These are phyloP conservation scores for Chaetura pelagica DNA, from an alignment of 2,113 vertebrate genomes.

Conservation along the genomic window DNA sequence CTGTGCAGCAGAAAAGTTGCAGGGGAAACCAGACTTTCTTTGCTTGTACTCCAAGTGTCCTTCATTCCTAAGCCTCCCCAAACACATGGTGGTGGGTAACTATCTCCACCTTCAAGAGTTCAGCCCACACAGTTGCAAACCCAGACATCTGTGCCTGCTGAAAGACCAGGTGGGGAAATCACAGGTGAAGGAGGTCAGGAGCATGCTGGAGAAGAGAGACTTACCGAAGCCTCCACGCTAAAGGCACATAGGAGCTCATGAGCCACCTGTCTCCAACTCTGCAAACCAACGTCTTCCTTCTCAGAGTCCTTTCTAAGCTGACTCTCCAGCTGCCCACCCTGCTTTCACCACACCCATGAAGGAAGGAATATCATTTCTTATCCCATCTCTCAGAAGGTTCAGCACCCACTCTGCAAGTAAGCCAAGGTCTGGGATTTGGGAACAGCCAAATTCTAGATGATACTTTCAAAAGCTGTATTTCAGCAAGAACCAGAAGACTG, in stretches of 20 bases:
- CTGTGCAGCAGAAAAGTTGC: not conserved
- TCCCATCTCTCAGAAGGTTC: not conserved
- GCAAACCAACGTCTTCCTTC: not conserved
- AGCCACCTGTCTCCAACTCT: not conserved
- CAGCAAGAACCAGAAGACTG: not conserved
- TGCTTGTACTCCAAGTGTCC: not conserved
- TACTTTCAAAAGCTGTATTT: not conserved
- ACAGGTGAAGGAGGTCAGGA: not conserved
- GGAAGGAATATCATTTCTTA: not conserved
- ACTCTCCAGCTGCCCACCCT: not conserved
- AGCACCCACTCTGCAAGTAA: accelerated
- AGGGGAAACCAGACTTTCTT: not conserved
- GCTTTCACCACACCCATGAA: accelerated
- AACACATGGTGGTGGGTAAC: accelerated
- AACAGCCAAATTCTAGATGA: not conserved
- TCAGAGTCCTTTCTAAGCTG: not conserved
- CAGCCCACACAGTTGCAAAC: not conserved
- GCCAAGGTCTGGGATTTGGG: not conserved
- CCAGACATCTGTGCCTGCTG: not conserved
- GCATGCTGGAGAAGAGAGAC: not conserved
- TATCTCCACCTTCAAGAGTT: not conserved
- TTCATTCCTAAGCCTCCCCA: not conserved
- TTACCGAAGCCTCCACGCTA: not conserved
- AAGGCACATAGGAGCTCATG: accelerated
- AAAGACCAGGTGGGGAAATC: not conserved